phyloP scores from a whole-genome alignment of 35 echinoderm and acorn worm species.

The Stichopus chloronotus region DNA sequence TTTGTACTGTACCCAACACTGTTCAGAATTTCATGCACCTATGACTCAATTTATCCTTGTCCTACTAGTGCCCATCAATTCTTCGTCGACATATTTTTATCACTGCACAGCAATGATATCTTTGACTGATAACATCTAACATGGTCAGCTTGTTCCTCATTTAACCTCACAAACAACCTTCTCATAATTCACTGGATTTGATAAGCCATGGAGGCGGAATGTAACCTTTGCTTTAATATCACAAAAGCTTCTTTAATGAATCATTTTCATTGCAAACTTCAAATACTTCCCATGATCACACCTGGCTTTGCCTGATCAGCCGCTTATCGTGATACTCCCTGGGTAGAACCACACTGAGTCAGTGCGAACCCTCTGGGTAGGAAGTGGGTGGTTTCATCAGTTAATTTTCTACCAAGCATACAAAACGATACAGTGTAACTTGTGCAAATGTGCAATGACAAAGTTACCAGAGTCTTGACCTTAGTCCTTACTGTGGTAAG shows the following conservation, averaged over 20 bases:
- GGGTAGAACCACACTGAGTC: not conserved
- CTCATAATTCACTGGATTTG: not conserved
- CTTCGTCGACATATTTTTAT: no score
- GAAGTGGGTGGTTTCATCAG: not conserved
- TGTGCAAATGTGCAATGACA: not conserved
- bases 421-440: conserved; percentile 9
- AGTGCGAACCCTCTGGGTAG: not conserved
- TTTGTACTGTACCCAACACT: no score
- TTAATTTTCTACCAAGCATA: not conserved
- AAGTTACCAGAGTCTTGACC: not conserved
- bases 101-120: no score
- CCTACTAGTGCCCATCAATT: no score
- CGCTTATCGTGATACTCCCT: not conserved
- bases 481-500: not conserved
- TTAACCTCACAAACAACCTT: not conserved
- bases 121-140: no score
- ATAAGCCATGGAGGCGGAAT: not conserved
- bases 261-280: not conserved
- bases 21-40: no score
- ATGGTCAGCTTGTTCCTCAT: no score
- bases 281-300: not conserved
- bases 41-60: no score
- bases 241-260: not conserved
- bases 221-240: not conserved
- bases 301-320: not conserved